A percentile compares a stretch with the other conserved stretches of the same genome.
Conservation (phyloP, 2,797 vertebrate genomes). For the Tenualosa ilisha region DNA sequence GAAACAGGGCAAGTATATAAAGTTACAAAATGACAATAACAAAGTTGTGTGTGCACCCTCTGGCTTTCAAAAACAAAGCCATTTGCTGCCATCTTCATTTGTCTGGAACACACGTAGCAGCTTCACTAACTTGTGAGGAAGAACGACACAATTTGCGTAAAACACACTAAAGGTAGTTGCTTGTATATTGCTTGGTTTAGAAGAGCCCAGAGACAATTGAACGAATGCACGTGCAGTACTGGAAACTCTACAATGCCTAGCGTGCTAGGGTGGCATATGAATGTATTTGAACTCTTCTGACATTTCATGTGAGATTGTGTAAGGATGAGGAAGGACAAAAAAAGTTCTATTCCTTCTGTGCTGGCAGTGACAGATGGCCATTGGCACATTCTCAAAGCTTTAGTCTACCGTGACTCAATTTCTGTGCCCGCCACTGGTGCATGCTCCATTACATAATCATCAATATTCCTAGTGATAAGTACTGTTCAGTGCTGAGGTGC, state of each 20-base stretch:
- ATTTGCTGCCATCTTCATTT: not conserved
- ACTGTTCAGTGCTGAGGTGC: slow-evolving; percentile 1
- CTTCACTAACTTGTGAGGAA: not conserved
- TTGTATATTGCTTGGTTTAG: slow-evolving; percentile 21
- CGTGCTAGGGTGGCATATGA: not conserved
- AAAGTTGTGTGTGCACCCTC: not conserved
- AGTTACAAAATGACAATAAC: slow-evolving; percentile 9
- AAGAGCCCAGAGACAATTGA: not conserved
- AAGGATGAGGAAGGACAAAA: slow-evolving; percentile 15
- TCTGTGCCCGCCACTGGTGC: slow-evolving; percentile 4
- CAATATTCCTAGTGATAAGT: not conserved
- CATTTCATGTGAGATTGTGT: not conserved
- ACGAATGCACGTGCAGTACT: slow-evolving; percentile 20
- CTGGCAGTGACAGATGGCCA: slow-evolving; percentile 29
- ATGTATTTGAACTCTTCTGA: not conserved
- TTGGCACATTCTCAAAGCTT: slow-evolving; percentile 20
- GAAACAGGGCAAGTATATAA: slow-evolving; percentile 18
- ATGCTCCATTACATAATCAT: slow-evolving; percentile 23
- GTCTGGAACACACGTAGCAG: not conserved
- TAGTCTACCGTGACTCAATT: slow-evolving; percentile 12
- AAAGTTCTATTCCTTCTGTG: slow-evolving; percentile 10
- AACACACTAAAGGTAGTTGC: slow-evolving; percentile 22
- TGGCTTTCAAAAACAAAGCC: slow-evolving; percentile 6
- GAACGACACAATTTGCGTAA: not conserved
- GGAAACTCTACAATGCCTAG: slow-evolving; percentile 37